Evolutionary conservation across 2,888 invertebrate genomes (phyloP).

Genomic region (Monochamus alternatus): DNA sequence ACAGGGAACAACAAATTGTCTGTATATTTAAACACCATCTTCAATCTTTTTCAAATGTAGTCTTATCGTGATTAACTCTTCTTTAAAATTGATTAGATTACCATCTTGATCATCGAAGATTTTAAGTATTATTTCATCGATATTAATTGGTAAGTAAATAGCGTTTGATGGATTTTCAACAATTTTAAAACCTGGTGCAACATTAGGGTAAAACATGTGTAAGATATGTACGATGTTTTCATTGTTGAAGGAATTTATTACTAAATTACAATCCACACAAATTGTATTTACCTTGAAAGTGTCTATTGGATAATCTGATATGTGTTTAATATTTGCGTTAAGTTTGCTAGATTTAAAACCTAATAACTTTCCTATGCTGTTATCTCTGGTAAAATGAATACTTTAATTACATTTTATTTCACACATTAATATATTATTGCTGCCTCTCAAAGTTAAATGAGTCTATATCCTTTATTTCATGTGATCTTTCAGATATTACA

Average conservation of each 20-base stretch:
- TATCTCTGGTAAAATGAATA: conserved; percentile 11
- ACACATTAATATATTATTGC: background rate
- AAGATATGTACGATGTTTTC: background rate
- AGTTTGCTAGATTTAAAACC: background rate
- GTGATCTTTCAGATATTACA: background rate
- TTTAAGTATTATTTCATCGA: conserved; percentile 13
- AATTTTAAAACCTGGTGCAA: background rate
- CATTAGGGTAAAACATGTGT: background rate
- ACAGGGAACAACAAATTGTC: background rate
- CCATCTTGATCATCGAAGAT: background rate
- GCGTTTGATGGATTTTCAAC: background rate
- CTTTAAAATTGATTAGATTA: conserved; percentile 1
- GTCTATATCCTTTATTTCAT: background rate
- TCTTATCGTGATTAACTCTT: background rate
- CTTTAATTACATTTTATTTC: conserved; percentile 11
- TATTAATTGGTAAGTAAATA: conserved; percentile 6
- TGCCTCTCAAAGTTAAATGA: background rate
- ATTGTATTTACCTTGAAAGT: background rate
- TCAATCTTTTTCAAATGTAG: background rate
- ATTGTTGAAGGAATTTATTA: background rate
- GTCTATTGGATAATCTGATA: background rate
- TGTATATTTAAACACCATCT: background rate
- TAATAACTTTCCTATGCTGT: background rate
- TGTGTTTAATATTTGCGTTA: background rate
- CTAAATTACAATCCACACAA: background rate